Evolutionary conservation across 1,140 invertebrate genomes (phyloP), one percentile per base, ranked within the genome.

Genomic region (Oryzaephilus surinamensis): DNA sequence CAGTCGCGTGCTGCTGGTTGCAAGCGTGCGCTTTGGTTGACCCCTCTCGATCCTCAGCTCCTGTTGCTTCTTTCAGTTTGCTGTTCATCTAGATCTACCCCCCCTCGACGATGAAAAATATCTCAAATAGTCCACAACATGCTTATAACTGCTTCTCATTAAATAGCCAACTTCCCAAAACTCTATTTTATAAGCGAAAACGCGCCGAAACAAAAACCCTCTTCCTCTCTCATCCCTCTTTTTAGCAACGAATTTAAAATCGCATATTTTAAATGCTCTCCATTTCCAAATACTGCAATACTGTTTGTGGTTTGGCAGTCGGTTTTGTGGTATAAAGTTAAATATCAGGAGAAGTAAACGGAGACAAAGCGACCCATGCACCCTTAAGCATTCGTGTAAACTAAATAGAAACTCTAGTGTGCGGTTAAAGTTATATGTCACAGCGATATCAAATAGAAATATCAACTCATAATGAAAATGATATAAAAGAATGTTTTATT

Each of bases 41-140:
- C 52, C 56, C 56, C 51, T 51, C 48, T 47, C 51, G 51, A 55
- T 52, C 52, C 52, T 40, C 48, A 46, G 42, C 50, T 57, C 56
- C 55, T 58, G 55, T 58, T 58, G 56, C 54, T 58, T 56, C 56
- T 58, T 54, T 49, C 52, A 52, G 45, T 57, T 55, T 51, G 52
- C 45, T 55, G 51, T 46, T 51, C 47, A 49, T 57, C 54, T 45
- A 32, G 49, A 49, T 52, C 43, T 48, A 44, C 29, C 44, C 38
- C 41, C n/a, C n/a, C n/a, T n/a, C n/a, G n/a, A n/a, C n/a, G 44
- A 51, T 50, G 47, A 49, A 51, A 55, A 55, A 51, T 54, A 50
- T 43, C 46, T 41, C 32, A 41, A 47, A 43, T 47, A 43, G 36
- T 38, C 34, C 15, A 44, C 37, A 36, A 41, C 14, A 31, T 38